Percentiles rank a stretch among this genome's conserved stretches.
These are phyloP conservation scores for Nephrotoma guestfalica DNA, from an alignment of 2,888 invertebrate species.

Conservation along the genomic window DNA sequence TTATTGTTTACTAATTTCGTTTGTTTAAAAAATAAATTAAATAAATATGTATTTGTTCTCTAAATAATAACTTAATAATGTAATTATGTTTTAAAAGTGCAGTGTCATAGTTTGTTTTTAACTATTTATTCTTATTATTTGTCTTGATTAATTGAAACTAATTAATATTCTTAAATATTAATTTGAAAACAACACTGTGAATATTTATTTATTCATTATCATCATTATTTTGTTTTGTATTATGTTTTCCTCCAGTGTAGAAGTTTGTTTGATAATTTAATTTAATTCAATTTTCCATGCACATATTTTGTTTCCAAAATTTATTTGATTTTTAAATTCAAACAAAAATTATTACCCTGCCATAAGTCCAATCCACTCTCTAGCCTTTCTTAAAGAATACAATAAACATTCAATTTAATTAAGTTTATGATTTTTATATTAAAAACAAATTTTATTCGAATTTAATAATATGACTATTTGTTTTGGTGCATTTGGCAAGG, in stretches of 20 bases:
- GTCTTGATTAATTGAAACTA: background rate
- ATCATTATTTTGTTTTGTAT: background rate
- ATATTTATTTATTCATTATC: background rate
- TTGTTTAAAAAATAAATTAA: background rate
- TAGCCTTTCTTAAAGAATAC: background rate
- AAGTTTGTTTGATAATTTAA: background rate
- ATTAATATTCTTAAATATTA: background rate
- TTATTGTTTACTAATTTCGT: background rate
- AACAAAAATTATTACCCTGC: background rate
- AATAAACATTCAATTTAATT: background rate
- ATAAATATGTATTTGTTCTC: background rate
- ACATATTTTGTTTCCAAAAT: background rate
- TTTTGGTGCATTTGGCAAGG: background rate
- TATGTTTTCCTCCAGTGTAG: background rate
- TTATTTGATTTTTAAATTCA: background rate
- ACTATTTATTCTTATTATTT: background rate
- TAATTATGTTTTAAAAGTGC: background rate
- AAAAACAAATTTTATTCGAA: background rate
- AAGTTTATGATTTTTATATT: background rate
- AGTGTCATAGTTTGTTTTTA: background rate
- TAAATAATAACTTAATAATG: background rate
- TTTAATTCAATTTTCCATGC: background rate
- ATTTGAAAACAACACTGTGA: background rate
- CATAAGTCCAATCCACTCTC: background rate
- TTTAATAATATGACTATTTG: background rate